Percentiles rank a stretch among this genome's conserved stretches.
phyloP scores from a whole-genome alignment of 2,888 invertebrate species.

The Ichneumon xanthorius region DNA sequence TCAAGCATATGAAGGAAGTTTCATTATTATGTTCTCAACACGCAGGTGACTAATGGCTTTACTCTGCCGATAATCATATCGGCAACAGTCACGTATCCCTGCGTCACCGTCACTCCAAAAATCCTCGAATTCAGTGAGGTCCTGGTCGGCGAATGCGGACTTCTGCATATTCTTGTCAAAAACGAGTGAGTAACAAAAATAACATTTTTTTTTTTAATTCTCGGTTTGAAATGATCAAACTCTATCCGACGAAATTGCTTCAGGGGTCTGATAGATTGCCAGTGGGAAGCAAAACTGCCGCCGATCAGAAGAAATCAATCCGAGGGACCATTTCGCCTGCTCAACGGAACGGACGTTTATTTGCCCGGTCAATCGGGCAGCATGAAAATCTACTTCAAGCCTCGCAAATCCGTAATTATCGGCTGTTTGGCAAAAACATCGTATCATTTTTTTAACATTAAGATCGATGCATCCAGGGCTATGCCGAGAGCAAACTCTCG shows the following conservation, averaged over 20 bases:
- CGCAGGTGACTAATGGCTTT: conserved; percentile 87
- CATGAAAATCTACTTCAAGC: conserved; percentile 87
- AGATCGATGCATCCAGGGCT: conserved; percentile 77
- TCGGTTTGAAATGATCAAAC: neutral
- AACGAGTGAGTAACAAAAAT: conserved; percentile 84
- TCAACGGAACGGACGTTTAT: conserved; percentile 82
- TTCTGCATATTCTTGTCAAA: conserved; percentile 86
- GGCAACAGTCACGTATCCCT: conserved; percentile 87
- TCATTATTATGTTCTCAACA: neutral
- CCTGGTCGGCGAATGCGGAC: conserved; percentile 87
- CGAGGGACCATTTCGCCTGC: conserved; percentile 74
- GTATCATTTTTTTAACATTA: neutral
- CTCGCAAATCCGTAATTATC: conserved; percentile 83
- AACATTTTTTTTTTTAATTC: no score
- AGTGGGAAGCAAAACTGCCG: conserved; percentile 85
- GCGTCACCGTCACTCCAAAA: conserved; percentile 84
- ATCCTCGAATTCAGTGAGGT: conserved; percentile 87
- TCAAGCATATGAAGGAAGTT: neutral
- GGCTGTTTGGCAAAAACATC: neutral
- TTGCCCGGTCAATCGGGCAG: conserved; percentile 86
- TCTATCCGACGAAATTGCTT: conserved; percentile 61
- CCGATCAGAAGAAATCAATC: conserved; percentile 62
- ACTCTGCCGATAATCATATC: conserved; percentile 87
- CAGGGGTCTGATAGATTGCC: conserved; percentile 87
- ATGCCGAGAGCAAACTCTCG: conserved; percentile 78